A percentile compares a stretch with the other conserved stretches of the same genome.
Evolutionary conservation across 2,113 vertebrate species (phyloP).

Genomic region (Hiodon alosoides): DNA sequence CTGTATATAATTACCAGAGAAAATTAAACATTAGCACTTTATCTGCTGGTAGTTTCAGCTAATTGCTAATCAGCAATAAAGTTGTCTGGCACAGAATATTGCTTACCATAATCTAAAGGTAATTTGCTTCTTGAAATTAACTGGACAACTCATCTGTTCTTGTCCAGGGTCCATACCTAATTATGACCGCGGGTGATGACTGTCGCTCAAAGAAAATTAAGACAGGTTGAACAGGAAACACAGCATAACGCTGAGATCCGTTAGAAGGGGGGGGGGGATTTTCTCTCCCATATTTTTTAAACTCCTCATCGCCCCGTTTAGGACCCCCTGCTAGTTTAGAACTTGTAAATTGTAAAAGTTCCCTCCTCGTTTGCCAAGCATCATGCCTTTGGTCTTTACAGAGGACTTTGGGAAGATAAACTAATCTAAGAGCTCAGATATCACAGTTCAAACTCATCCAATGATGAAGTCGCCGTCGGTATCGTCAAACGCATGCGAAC

Average conservation of each 20-base stretch:
- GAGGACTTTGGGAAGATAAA: too few species aligned
- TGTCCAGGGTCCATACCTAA: slow-evolving; percentile 66
- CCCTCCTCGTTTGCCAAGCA: too few species aligned
- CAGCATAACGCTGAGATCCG: slow-evolving; percentile 51
- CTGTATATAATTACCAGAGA: slow-evolving; percentile 65
- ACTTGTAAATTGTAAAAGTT: too few species aligned
- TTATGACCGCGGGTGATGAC: slow-evolving; percentile 61
- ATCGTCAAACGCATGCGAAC: too few species aligned
- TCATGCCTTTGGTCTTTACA: too few species aligned
- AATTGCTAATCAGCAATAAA: slow-evolving; percentile 74
- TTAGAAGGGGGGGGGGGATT: slow-evolving; percentile 48
- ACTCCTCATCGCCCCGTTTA: background rate
- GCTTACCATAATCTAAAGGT: slow-evolving; percentile 72
- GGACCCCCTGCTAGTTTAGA: slow-evolving; percentile 16
- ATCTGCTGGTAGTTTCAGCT: slow-evolving; percentile 64
- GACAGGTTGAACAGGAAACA: slow-evolving; percentile 61
- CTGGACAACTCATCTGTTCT: slow-evolving; percentile 62
- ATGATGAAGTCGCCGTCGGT: too few species aligned
- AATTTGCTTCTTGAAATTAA: slow-evolving; percentile 67
- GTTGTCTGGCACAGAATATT: slow-evolving; percentile 69
- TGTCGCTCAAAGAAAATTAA: slow-evolving; percentile 70
- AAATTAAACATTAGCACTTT: slow-evolving; percentile 71
- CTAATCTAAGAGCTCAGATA: too few species aligned
- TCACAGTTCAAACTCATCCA: too few species aligned
- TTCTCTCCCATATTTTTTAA: slow-evolving; percentile 12